These are phyloP conservation scores for Amyelois transitella DNA, from an alignment of 1,140 invertebrate genomes.

Conservation along the genomic window DNA sequence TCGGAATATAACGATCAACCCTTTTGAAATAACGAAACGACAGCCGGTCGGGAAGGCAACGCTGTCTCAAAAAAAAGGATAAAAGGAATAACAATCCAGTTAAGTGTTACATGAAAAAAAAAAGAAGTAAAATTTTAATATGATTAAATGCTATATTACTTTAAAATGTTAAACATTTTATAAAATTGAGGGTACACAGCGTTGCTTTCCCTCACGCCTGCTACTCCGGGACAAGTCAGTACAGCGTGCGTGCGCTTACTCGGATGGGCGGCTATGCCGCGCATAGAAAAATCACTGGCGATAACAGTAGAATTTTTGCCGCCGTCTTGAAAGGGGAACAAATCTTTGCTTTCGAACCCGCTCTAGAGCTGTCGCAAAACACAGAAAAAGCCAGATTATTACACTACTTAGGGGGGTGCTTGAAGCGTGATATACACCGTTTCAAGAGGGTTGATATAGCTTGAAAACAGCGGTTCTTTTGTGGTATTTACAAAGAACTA, in stretches of 20 bases:
- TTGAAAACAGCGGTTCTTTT: constrained; percentile 38
- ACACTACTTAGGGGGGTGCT: constrained; percentile 25
- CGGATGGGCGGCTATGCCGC: constrained; percentile 71
- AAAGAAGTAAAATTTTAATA: no score
- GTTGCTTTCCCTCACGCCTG: constrained; percentile 11
- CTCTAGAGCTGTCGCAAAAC: constrained; percentile 74
- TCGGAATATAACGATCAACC: constrained; percentile 68
- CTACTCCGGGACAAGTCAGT: constrained; percentile 46
- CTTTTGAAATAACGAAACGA: constrained; percentile 73
- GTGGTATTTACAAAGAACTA: constrained; percentile 24
- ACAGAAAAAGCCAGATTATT: constrained; percentile 66
- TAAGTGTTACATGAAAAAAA: not conserved
- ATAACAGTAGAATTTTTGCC: constrained; percentile 79
- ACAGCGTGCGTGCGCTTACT: constrained; percentile 65
- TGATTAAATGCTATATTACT: no score
- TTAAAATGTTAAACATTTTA: not conserved
- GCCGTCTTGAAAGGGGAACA: constrained; percentile 81
- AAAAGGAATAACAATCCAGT: not conserved
- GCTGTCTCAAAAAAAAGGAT: constrained; percentile 2
- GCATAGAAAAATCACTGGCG: constrained; percentile 81
- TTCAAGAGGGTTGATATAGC: constrained; percentile 73
- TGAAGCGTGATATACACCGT: constrained; percentile 48
- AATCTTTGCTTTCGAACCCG: constrained; percentile 76
- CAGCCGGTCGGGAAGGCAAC: constrained; percentile 46
- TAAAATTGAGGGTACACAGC: not conserved